A percentile compares a stretch with the other conserved stretches of the same genome.
These are phyloP conservation scores for Clivina fossor DNA, from an alignment of 2,888 invertebrate species.

Conservation along the genomic window DNA sequence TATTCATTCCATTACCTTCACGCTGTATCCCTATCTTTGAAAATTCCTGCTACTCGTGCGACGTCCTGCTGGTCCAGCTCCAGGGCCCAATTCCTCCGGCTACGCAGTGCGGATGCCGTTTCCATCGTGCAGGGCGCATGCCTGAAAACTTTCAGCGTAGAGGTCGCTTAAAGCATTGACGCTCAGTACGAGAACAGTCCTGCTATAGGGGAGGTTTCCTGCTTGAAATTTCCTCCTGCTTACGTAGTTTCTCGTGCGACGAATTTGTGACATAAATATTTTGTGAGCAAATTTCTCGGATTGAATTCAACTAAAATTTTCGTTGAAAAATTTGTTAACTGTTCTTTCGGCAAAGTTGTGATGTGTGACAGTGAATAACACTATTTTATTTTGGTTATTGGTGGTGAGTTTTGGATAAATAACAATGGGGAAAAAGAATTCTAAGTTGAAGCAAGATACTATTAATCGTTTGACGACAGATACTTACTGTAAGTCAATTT, in stretches of 20 bases:
- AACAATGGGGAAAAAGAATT: constrained; percentile 97
- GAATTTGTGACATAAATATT: too few species aligned
- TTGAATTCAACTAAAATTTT: too few species aligned
- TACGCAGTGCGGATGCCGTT: constrained; percentile 18
- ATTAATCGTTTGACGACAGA: constrained; percentile 88
- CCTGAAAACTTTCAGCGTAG: neutral
- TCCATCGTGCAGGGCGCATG: neutral
- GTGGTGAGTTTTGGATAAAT: neutral
- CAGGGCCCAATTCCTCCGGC: neutral
- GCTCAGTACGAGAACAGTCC: constrained; percentile 15
- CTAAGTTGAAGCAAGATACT: constrained; percentile 93
- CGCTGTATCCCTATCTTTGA: too few species aligned
- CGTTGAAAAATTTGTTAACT: too few species aligned
- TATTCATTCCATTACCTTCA: too few species aligned
- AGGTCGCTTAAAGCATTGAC: constrained; percentile 11
- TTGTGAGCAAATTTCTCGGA: too few species aligned
- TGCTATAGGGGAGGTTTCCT: constrained; percentile 4
- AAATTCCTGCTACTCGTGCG: too few species aligned
- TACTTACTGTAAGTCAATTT: constrained; percentile 83
- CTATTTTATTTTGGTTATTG: neutral
- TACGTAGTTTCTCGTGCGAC: too few species aligned
- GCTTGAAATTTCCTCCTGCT: too few species aligned
- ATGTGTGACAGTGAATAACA: constrained; percentile 21
- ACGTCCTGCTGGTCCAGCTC: constrained; percentile 4
- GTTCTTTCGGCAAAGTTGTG: constrained; percentile 4